phyloP scores from a whole-genome alignment of 2,113 vertebrate genomes.

The Scopus umbretta region DNA sequence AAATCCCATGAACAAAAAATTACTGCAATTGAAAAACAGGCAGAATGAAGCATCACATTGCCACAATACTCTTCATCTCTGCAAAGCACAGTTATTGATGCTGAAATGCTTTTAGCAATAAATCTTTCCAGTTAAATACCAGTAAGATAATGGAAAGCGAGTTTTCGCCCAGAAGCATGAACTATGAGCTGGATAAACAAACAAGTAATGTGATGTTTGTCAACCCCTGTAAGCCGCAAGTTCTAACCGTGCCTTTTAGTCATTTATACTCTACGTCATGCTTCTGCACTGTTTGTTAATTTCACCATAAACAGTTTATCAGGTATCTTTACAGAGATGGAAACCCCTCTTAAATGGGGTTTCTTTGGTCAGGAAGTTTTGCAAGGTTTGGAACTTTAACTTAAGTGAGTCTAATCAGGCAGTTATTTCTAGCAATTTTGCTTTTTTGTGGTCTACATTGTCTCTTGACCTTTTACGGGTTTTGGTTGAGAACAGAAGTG shows the following conservation, averaged over 20 bases:
- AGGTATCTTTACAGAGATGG: background rate
- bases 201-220: no score
- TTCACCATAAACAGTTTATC: background rate
- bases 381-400: background rate
- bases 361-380: background rate
- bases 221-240: background rate
- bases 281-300: background rate
- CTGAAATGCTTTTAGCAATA: background rate
- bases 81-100: background rate
- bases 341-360: background rate
- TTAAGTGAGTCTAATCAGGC: background rate
- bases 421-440: background rate
- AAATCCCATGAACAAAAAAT: background rate
- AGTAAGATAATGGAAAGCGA: background rate
- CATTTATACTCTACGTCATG: background rate
- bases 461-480: background rate
- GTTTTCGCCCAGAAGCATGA: background rate
- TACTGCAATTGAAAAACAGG: background rate
- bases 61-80: background rate
- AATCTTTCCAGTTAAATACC: background rate
- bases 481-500: background rate
- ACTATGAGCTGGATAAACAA: background rate
- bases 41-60: background rate
- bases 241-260: background rate
- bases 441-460: background rate